Evolutionary conservation across 2,888 invertebrate genomes (phyloP).

Genomic region (Exephanes ischioxanthus): DNA sequence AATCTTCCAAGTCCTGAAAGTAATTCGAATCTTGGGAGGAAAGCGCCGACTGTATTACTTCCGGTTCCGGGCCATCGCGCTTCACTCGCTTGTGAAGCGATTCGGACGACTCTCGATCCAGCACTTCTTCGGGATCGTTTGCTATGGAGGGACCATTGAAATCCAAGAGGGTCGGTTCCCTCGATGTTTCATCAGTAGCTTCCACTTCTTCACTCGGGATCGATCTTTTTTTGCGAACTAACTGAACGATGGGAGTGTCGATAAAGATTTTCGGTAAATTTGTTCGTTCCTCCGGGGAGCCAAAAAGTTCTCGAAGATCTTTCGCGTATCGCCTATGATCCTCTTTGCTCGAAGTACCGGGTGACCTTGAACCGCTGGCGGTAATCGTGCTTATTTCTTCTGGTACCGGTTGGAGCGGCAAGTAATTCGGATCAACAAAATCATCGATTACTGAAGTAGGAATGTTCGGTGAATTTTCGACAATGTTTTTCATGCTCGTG

Average conservation of each 20-base stretch:
- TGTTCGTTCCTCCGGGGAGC: slow-evolving; percentile 16
- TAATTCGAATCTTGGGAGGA: slow-evolving; percentile 50
- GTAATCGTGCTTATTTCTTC: background rate
- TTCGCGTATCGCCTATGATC: slow-evolving; percentile 6
- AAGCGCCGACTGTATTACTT: slow-evolving; percentile 20
- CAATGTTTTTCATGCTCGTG: background rate
- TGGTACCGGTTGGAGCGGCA: background rate
- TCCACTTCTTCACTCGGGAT: background rate
- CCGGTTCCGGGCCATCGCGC: slow-evolving; percentile 55
- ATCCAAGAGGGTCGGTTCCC: slow-evolving; percentile 52
- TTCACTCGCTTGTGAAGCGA: slow-evolving; percentile 65
- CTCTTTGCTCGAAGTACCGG: background rate
- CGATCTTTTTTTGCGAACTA: slow-evolving; percentile 51
- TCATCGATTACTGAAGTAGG: background rate
- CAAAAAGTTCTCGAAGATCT: slow-evolving; percentile 55
- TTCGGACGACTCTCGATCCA: slow-evolving; percentile 16
- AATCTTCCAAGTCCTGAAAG: slow-evolving; percentile 58
- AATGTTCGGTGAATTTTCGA: background rate
- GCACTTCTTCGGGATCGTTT: slow-evolving; percentile 50
- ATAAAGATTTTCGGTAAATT: background rate
- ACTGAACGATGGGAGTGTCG: slow-evolving; percentile 31
- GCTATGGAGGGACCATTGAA: slow-evolving; percentile 55
- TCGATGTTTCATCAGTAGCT: background rate
- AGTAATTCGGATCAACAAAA: background rate
- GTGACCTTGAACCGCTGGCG: background rate